Evolutionary conservation across 2,797 vertebrate genomes (phyloP).

Genomic region (Florisuga fusca): DNA sequence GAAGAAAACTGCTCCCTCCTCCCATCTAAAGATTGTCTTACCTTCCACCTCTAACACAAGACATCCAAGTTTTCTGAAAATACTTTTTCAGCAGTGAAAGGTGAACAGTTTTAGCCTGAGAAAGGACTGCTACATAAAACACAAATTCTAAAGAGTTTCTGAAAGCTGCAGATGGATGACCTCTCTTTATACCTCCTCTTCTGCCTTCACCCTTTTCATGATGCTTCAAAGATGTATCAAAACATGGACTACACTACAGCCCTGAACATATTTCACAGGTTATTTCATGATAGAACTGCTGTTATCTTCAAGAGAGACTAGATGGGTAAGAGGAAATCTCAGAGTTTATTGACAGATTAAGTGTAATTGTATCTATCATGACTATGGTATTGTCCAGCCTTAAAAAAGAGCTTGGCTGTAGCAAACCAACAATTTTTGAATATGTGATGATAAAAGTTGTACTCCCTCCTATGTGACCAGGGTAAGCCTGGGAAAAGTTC

Average conservation of each 20-base stretch:
- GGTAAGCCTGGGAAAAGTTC: not conserved
- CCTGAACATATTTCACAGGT: not conserved
- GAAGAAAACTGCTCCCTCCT: not conserved
- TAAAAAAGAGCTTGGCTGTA: not conserved
- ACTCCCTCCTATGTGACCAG: not conserved
- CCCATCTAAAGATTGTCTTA: not conserved
- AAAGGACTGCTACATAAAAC: not conserved
- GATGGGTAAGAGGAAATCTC: not conserved
- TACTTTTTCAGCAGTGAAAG: not conserved
- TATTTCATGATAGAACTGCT: not conserved
- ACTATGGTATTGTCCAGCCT: not conserved
- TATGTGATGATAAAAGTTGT: not conserved
- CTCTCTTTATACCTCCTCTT: not conserved
- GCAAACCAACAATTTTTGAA: no score
- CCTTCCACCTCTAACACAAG: not conserved
- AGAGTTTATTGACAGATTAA: not conserved
- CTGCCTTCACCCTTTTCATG: not conserved
- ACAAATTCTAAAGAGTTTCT: not conserved
- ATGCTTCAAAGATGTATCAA: not conserved
- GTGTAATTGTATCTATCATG: not conserved
- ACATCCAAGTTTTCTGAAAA: not conserved
- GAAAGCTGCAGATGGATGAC: not conserved
- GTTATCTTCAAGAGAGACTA: not conserved
- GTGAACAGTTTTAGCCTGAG: not conserved
- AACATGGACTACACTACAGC: not conserved